Base-by-base conservation (phyloP, 2,888 invertebrate genomes). In the Pyrgus malvae region DNA sequence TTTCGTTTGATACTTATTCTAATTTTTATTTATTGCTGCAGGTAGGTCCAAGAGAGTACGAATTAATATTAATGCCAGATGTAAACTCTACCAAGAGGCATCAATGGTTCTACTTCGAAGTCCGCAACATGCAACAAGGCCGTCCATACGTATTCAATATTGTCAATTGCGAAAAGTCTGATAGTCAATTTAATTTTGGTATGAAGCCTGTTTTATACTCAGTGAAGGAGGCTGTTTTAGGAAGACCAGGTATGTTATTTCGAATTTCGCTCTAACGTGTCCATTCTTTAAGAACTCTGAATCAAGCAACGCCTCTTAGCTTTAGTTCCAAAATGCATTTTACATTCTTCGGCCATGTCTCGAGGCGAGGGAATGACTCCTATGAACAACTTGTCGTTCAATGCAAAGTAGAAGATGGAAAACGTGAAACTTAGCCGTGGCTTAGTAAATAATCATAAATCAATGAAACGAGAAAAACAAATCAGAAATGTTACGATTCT, bases 91-190 rank as follows among this genome's bases (percentile, higher is more conserved):
- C 91, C 16, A 92, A 92, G 56, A 94, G 96, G 61, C 95, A 95
- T 73, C 96, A 97, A 71, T 97, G 97, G 97, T 97, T 97, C 83
- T 97, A 97, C 83, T 97, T 97, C 74, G 94, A 96, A 84, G 94
- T 97, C n/a, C 91, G 92, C 33, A 94, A 95, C 76, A 96, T 96
- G 94, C 92, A 93, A 49, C 91, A 91, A 53, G 87, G 91, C 2
- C 81, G 91, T 1, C 91, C 93, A 0, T 97, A 97, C 76, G 92
- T 93, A 35, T 97, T 97, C 84, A 97, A 97, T 76, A 95, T 97
- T 49, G 92, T 96, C 67, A 97, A 97, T 86, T 96, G 96, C 80
- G 95, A 96, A 74, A 97, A 97, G 78, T 92, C 93, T 31, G 95
- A 95, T 74, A 96, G 96, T 67, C 96, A 97, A 82, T 97, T 96